These are phyloP conservation scores for Agonopterix alstromeriana DNA, from an alignment of 2,888 invertebrate species.

Conservation along the genomic window DNA sequence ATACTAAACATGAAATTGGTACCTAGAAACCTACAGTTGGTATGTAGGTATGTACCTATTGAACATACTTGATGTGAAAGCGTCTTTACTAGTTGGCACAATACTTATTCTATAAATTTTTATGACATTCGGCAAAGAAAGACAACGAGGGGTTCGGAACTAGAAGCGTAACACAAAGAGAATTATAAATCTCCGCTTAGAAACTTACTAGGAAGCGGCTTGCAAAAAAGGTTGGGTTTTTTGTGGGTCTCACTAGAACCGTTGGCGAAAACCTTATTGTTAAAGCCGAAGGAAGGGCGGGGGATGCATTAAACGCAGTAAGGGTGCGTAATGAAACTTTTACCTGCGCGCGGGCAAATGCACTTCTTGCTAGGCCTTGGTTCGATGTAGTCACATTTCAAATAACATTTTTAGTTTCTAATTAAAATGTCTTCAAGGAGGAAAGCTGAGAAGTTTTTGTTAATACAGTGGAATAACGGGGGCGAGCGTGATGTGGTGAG, in stretches of 20 bases:
- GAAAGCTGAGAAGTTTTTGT: slow-evolving; percentile 45
- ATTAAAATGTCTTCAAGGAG: slow-evolving; percentile 21
- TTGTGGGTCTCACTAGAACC: slow-evolving; percentile 34
- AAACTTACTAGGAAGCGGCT: slow-evolving; percentile 53
- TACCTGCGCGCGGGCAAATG: slow-evolving; percentile 44
- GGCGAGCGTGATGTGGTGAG: slow-evolving; percentile 32
- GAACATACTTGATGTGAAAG: too few species aligned
- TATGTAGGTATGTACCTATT: too few species aligned
- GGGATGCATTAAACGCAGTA: slow-evolving; percentile 51
- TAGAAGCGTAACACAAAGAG: slow-evolving; percentile 20
- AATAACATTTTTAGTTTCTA: slow-evolving; percentile 3
- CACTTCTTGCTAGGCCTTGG: slow-evolving; percentile 1
- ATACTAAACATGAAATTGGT: too few species aligned
- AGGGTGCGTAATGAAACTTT: slow-evolving; percentile 64
- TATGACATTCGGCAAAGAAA: slow-evolving; percentile 18
- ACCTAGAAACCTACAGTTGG: too few species aligned
- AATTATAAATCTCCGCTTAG: slow-evolving; percentile 30
- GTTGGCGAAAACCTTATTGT: slow-evolving; percentile 64
- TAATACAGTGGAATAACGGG: slow-evolving; percentile 45
- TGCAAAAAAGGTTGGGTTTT: slow-evolving; percentile 64
- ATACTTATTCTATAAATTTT: slow-evolving; percentile 12
- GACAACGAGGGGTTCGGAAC: slow-evolving; percentile 14
- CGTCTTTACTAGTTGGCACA: not conserved
- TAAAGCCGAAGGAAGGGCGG: slow-evolving; percentile 36
- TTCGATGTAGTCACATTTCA: slow-evolving; percentile 2